phyloP scores from a whole-genome alignment of 2,888 invertebrate species.

The Leptodirus hochenwartii region DNA sequence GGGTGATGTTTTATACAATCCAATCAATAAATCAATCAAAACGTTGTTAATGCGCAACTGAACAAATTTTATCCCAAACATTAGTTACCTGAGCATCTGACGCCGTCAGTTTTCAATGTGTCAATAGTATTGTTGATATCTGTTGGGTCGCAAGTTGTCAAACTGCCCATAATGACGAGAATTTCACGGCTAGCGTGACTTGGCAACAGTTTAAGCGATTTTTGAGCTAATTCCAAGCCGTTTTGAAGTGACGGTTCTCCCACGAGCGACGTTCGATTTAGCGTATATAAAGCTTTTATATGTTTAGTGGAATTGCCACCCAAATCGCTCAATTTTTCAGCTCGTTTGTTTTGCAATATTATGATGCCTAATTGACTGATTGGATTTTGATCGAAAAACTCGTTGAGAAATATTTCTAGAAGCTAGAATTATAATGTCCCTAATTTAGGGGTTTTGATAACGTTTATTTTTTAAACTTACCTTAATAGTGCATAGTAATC shows the following conservation, averaged over 20 bases:
- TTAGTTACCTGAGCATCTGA: slow-evolving; percentile 86
- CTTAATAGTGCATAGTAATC: slow-evolving; percentile 74
- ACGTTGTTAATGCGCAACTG: no score
- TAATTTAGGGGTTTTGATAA: not conserved
- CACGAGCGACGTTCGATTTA: slow-evolving; percentile 46
- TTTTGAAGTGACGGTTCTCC: slow-evolving; percentile 97
- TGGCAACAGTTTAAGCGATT: slow-evolving; percentile 74
- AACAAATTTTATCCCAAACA: no score
- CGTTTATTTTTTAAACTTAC: slow-evolving; percentile 27
- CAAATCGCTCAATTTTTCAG: slow-evolving; percentile 81
- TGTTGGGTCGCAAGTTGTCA: slow-evolving; percentile 93
- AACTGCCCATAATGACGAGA: slow-evolving; percentile 75
- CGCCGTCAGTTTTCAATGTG: slow-evolving; percentile 57
- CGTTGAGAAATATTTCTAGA: slow-evolving; percentile 82
- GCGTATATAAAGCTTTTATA: slow-evolving; percentile 44
- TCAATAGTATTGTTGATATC: slow-evolving; percentile 75
- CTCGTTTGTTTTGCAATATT: slow-evolving; percentile 78
- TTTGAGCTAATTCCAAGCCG: slow-evolving; percentile 71
- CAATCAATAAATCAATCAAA: no score
- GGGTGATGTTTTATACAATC: no score
- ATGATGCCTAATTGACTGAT: slow-evolving; percentile 93
- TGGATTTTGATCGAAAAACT: slow-evolving; percentile 97
- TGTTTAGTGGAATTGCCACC: slow-evolving; percentile 75
- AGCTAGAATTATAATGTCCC: slow-evolving; percentile 38
- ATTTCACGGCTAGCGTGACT: slow-evolving; percentile 91